A percentile compares a stretch with the other conserved stretches of the same genome.
phyloP scores from a whole-genome alignment of 2,797 vertebrate genomes.

The Pseudochaenichthys georgianus region DNA sequence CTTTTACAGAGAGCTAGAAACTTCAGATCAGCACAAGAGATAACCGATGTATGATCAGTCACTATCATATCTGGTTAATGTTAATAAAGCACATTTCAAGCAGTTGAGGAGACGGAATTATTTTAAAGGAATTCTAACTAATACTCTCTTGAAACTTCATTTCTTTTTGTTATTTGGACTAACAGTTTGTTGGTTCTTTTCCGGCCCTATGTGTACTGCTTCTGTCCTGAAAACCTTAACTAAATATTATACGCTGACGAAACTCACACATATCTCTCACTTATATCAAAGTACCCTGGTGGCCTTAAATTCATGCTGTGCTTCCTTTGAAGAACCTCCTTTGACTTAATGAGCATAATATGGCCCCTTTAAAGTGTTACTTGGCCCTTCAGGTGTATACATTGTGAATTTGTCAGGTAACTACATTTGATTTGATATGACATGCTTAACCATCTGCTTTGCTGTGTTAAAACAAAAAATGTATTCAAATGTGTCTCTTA shows the following conservation, averaged over 20 bases:
- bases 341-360: no score
- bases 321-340: neutral
- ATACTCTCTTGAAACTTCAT: neutral
- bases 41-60: neutral
- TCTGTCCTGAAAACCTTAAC: neutral
- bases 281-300: neutral
- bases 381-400: no score
- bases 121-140: neutral
- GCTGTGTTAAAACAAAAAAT: neutral
- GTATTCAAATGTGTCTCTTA: neutral
- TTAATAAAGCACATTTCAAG: neutral
- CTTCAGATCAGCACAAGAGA: neutral
- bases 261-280: neutral
- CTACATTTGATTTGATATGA: no score
- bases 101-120: neutral
- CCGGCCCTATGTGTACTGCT: neutral
- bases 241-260: slow-evolving; percentile 8
- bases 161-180: neutral
- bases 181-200: neutral
- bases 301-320: neutral
- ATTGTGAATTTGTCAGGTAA: no score
- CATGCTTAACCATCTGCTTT: neutral
- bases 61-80: neutral
- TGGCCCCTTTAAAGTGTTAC: no score
- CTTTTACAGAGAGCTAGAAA: slow-evolving; percentile 26